Conservation (phyloP, 2,113 vertebrate species). For the Antechinus stuartii region DNA sequence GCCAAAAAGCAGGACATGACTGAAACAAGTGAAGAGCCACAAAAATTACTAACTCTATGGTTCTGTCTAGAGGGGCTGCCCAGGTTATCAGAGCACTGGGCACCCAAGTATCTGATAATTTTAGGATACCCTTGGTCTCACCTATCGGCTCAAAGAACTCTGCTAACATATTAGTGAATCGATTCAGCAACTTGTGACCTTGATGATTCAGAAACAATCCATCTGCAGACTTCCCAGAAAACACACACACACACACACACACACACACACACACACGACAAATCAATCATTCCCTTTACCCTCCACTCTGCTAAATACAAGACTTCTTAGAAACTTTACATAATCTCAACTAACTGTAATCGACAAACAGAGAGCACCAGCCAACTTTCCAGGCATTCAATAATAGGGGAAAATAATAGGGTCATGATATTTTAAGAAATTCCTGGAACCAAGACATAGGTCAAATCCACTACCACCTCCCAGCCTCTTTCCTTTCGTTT, state of each 20-base stretch:
- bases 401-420: constrained; percentile 71
- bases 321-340: constrained; percentile 56
- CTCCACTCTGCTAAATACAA: constrained; percentile 69
- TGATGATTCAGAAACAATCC: constrained; percentile 60
- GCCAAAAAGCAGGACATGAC: background rate
- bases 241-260: constrained; percentile 10
- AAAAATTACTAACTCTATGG: background rate
- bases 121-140: background rate
- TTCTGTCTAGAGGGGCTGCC: background rate
- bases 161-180: background rate
- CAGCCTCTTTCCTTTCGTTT: constrained; percentile 75
- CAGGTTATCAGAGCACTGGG: too few relatives aligned
- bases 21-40: background rate
- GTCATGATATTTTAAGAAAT: constrained; percentile 69
- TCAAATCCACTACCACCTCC: constrained; percentile 48
- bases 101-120: background rate
- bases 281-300: constrained; percentile 32
- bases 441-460: constrained; percentile 80
- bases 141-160: background rate
- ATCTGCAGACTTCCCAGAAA: constrained; percentile 70
- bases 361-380: constrained; percentile 56
- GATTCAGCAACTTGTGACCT: constrained; percentile 50
- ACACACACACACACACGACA: too few relatives aligned
- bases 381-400: constrained; percentile 48
- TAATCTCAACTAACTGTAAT: constrained; percentile 33